Conservation (phyloP, 1,140 invertebrate genomes). For the Lycorma delicatula region DNA sequence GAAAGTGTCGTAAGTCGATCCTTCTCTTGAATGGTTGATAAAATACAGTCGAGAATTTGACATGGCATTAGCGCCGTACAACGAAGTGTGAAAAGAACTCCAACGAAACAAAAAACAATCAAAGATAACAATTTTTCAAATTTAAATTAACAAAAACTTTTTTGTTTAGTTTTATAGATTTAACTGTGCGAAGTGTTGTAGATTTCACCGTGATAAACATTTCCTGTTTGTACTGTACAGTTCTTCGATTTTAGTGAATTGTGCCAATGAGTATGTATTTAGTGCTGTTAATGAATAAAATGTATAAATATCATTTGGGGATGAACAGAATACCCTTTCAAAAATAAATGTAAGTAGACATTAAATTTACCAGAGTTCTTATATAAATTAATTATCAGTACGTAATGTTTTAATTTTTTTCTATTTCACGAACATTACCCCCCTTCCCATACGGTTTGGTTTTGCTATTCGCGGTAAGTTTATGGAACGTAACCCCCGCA, state of each 20-base stretch:
- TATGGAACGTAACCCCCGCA: too few relatives aligned
- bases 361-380: too few relatives aligned
- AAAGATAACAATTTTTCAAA: not conserved
- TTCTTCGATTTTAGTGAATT: conserved; percentile 1
- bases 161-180: not conserved
- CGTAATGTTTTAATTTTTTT: too few relatives aligned
- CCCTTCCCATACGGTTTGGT: too few relatives aligned
- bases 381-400: too few relatives aligned
- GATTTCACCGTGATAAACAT: not conserved
- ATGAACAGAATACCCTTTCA: too few relatives aligned
- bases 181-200: not conserved
- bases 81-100: not conserved
- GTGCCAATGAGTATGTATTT: not conserved
- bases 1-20: not conserved
- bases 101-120: not conserved
- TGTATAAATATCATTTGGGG: too few relatives aligned
- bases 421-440: too few relatives aligned
- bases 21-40: not conserved
- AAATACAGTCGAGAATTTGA: not conserved
- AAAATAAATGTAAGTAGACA: too few relatives aligned
- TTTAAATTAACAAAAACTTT: not conserved
- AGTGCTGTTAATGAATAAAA: too few relatives aligned
- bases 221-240: not conserved
- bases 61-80: not conserved
- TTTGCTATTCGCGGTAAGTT: too few relatives aligned